Base-by-base conservation (phyloP, 2,888 invertebrate species). In the Eilema caniola region DNA sequence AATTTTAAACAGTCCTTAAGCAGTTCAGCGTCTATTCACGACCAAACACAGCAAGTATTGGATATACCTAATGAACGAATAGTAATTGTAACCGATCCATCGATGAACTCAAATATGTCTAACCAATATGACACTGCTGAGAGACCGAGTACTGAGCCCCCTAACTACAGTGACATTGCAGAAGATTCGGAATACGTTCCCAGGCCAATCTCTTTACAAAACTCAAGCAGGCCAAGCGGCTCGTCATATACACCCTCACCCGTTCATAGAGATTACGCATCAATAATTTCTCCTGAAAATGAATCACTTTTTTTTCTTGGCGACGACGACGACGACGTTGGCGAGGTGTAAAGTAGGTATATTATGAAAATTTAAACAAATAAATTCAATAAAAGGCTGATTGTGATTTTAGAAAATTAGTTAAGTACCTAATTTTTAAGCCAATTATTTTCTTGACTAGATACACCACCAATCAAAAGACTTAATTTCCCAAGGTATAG, bases 21-120 rank as follows among this genome's bases (percentile, higher is more conserved):
- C 61, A 61, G 61, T 61, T 61, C 61, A 70, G 66, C 62, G 66
- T 65, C 65, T 69, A 62, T 70, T 72, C 64, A 67, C 67, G 71
- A 71, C 70, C 65, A 73, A 73, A 71, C 73, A 73, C 71, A 71
- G 71, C 73, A 71, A 67, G 61, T 71, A 67, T 71, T 73, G 73
- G 73, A 73, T 67, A 57, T 67, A 73, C 70, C 73, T 64, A 73
- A 70, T 70, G 67, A 70, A 67, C 67, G 33, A 53, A 70, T 60
- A 66, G 59, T 66, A 70, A 63, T 63, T 67, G 70, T 70, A 57
- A 57, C 24, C 57, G 57, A 57, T 57, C 57, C 57, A 57, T 57
- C 57, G 70, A 72, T 70, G 62, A 69, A 70, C 70, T 70, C 70
- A 70, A 72, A 72, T 72, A 62, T 69, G 69, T 70, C 69, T 72